Conservation (phyloP, 2,888 invertebrate genomes). For the Sminthurides aquaticus region DNA sequence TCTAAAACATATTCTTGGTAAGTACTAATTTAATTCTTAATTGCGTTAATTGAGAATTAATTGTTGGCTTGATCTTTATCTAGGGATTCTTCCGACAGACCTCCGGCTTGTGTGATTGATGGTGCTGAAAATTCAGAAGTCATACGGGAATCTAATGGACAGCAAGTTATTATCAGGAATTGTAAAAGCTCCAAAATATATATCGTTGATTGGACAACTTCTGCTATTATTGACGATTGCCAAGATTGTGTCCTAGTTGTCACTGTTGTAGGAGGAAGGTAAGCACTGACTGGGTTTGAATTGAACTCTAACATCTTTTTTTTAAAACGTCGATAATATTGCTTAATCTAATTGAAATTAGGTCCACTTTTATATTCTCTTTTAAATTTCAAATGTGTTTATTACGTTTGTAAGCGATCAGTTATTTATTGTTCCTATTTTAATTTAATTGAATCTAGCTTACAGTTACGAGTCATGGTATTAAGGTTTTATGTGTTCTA, state of each 20-base stretch:
- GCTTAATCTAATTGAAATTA: no score
- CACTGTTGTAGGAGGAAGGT: constrained; percentile 37
- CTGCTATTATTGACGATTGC: constrained; percentile 39
- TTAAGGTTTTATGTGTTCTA: no score
- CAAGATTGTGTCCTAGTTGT: constrained; percentile 34
- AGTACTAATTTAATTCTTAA: not conserved
- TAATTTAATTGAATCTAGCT: no score
- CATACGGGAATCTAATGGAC: constrained; percentile 9
- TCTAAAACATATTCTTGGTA: not conserved
- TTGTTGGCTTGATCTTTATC: no score
- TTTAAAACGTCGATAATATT: no score
- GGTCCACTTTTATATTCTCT: no score
- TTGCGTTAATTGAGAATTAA: no score
- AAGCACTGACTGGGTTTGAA: not conserved
- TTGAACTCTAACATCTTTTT: no score
- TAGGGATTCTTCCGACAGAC: not conserved
- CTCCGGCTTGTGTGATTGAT: constrained; percentile 13
- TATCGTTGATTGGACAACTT: constrained; percentile 34
- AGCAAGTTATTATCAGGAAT: constrained; percentile 37
- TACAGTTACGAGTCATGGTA: no score
- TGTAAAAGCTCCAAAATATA: constrained; percentile 36
- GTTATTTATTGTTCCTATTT: no score
- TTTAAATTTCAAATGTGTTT: no score
- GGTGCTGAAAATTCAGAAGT: not conserved
- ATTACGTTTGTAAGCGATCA: no score